Percentiles rank a stretch among this genome's conserved stretches.
Evolutionary conservation across 2,113 vertebrate genomes (phyloP).

Genomic region (Ciconia boyciana): DNA sequence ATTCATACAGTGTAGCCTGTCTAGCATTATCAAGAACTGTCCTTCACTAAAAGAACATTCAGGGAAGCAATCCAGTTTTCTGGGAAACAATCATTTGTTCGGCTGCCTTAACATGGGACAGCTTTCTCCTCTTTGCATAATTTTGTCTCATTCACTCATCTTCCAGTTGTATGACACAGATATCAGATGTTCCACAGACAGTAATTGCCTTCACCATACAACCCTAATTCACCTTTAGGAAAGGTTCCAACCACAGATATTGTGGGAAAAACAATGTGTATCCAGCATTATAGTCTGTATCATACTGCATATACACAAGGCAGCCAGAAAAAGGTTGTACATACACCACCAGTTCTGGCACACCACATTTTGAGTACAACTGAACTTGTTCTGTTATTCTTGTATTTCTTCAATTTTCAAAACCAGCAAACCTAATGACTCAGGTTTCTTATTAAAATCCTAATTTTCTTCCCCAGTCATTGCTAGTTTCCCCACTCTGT

Average conservation of each 20-base stretch:
- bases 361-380: neutral
- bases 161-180: neutral
- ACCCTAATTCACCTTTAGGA: neutral
- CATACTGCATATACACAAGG: neutral
- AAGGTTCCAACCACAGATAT: neutral
- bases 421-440: neutral
- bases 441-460: neutral
- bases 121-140: neutral
- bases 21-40: neutral
- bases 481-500: neutral
- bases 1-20: neutral
- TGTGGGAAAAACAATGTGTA: neutral
- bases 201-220: neutral
- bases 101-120: neutral
- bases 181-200: neutral
- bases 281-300: neutral
- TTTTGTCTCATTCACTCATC: neutral
- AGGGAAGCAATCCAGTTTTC: neutral
- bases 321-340: neutral
- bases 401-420: neutral
- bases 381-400: neutral
- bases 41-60: neutral
- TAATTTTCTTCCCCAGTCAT: neutral
- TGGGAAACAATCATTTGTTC: neutral
- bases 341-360: neutral